Base-by-base conservation (phyloP, 2,888 invertebrate species). In the Deladenus siricidicola region DNA sequence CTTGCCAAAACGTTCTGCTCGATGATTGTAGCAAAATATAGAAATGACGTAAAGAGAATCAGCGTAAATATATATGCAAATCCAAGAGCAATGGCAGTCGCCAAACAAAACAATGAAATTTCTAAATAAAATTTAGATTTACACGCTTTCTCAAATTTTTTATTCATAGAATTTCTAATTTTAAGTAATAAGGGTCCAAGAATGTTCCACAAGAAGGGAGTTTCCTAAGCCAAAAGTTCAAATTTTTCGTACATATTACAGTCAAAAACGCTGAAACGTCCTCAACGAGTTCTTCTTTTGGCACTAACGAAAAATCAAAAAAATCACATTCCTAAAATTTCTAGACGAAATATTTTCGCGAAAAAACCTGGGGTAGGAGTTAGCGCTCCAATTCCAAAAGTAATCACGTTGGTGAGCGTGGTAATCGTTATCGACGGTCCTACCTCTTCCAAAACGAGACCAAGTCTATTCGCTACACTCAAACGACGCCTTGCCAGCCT, bases 401-500 rank as follows among this genome's bases (percentile, higher is more conserved):
- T 73, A 42, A 75, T 70, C 14, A 75, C 76, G 58, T 78, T 75
- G 17, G 78, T 78, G 52, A 77, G 48, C 4, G 76, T 75, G 6
- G 78, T 78, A n/a, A 75, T 76, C 2, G 77, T 78, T 55, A 78
- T 78, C 0, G 74, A 74, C n/a, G 77, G 77, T 4, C 78, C 78
- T n/a, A 74, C 71, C 19, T 73, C 70, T 48, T 71, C 66, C 17
- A 67, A 55, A 8, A 69, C 62, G 26, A 67, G 30, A 6, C 67
- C 65, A 44, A 74, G 39, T 14, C 67, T 43, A 21, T 43, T 53
- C 4, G 52, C 30, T 23, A 61, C 49, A 1, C 60, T 19, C 30
- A 62, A 34, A 24, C 42, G 44, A 17, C 58, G 48, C 10, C 47
- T 47, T 3, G 70, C 50, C 28, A 50, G 42, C 43, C 71, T 54